Evolutionary conservation across 2,797 vertebrate genomes (phyloP).

Genomic region (Pangasius macronema): DNA sequence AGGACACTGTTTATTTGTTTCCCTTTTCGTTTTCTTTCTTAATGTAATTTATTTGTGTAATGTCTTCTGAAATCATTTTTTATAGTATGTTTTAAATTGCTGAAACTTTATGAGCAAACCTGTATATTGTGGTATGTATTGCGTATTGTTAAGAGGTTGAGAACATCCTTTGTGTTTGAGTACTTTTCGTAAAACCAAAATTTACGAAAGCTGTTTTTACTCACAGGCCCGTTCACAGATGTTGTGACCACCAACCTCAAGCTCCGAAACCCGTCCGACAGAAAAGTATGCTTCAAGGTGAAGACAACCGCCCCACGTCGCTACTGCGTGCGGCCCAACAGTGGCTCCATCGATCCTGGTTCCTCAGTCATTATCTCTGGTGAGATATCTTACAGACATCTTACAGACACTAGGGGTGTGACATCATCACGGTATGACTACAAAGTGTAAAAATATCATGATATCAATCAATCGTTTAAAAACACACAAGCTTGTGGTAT

Average conservation of each 20-base stretch:
- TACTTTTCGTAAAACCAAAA: neutral
- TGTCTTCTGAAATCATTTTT: neutral
- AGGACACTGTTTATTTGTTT: neutral
- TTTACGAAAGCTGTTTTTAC: conserved; percentile 4
- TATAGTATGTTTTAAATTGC: neutral
- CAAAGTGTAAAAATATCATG: too few relatives aligned
- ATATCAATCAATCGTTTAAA: neutral
- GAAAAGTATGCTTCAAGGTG: conserved; percentile 89
- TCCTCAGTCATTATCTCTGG: conserved; percentile 83
- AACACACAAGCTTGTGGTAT: neutral
- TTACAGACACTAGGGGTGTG: neutral
- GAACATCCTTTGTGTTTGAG: neutral
- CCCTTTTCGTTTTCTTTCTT: neutral
- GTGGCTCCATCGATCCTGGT: conserved; percentile 84
- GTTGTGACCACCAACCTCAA: conserved; percentile 90
- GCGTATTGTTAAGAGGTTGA: neutral
- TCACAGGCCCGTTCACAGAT: conserved; percentile 87
- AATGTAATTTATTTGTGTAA: neutral
- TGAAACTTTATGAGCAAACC: neutral
- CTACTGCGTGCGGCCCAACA: conserved; percentile 89
- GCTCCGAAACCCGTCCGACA: conserved; percentile 85
- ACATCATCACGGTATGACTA: neutral
- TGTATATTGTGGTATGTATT: neutral
- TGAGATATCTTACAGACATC: conserved; percentile 59
- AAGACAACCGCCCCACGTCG: conserved; percentile 88